phyloP scores from a whole-genome alignment of 1,140 invertebrate species.

The Chrysopa pallens region DNA sequence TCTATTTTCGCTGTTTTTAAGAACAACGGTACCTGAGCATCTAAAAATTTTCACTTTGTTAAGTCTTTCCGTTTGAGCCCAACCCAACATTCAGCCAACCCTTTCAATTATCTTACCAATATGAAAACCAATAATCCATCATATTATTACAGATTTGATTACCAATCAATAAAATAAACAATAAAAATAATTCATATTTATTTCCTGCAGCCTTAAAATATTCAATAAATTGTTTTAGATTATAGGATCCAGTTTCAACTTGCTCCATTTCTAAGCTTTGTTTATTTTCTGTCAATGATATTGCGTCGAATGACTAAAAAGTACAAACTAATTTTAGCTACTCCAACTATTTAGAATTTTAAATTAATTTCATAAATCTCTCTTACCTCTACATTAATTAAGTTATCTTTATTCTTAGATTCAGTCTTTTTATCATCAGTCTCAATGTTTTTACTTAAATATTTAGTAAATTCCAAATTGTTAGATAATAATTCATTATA shows the following conservation, averaged over 20 bases:
- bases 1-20: too few relatives aligned
- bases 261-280: background rate
- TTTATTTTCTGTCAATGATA: too few relatives aligned
- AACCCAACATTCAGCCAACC: background rate
- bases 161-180: conserved; percentile 39
- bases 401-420: too few relatives aligned
- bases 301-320: too few relatives aligned
- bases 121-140: conserved; percentile 64
- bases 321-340: too few relatives aligned
- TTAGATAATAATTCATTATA: conserved; percentile 42
- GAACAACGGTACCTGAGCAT: too few relatives aligned
- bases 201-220: conserved; percentile 53
- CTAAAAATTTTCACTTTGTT: too few relatives aligned
- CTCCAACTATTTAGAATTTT: too few relatives aligned
- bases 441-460: conserved; percentile 9
- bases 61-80: too few relatives aligned
- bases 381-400: too few relatives aligned
- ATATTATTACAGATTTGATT: conserved; percentile 49
- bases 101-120: conserved; percentile 30
- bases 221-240: conserved; percentile 18
- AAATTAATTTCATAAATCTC: too few relatives aligned
- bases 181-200: conserved; percentile 29
- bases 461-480: conserved; percentile 38
- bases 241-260: conserved; percentile 15
- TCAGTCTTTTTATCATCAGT: too few relatives aligned